A percentile compares a stretch with the other conserved stretches of the same genome.
Evolutionary conservation across 2,888 invertebrate genomes (phyloP).

Genomic region (Drosophila pseudotalamancana): DNA sequence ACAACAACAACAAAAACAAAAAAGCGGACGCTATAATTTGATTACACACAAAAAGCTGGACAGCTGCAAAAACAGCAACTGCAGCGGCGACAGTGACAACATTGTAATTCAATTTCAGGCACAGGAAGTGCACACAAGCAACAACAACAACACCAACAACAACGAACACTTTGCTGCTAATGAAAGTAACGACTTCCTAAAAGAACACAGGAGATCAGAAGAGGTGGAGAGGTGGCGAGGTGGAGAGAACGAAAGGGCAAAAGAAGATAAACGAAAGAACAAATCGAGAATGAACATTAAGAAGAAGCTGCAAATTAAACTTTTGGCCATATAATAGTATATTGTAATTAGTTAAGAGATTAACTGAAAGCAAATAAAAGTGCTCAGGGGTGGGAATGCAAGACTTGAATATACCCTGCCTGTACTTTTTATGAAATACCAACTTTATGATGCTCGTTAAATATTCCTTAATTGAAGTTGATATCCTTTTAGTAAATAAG

Average conservation of each 20-base stretch:
- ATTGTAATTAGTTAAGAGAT: conserved; percentile 41
- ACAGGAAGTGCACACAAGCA: conserved; percentile 60
- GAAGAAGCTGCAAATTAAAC: too few species aligned
- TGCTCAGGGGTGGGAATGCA: too few species aligned
- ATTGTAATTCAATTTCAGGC: conserved; percentile 70
- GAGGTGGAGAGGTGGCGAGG: too few species aligned
- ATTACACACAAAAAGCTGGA: conserved; percentile 52
- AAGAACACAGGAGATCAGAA: too few species aligned
- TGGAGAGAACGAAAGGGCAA: neutral
- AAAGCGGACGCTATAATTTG: conserved; percentile 62
- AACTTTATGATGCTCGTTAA: too few species aligned
- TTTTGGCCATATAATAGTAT: too few species aligned
- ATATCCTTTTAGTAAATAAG: too few species aligned
- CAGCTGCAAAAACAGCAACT: conserved; percentile 38
- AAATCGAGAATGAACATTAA: conserved; percentile 14
- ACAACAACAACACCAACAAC: conserved; percentile 28
- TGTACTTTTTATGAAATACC: too few species aligned
- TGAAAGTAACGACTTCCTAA: conserved; percentile 54
- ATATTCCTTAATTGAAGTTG: too few species aligned
- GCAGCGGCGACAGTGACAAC: conserved; percentile 59
- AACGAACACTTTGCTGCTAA: conserved; percentile 45
- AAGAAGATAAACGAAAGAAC: neutral
- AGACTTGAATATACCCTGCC: too few species aligned
- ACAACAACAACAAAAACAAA: too few species aligned
- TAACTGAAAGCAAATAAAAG: neutral